Evolutionary conservation across 2,888 invertebrate genomes (phyloP).

Genomic region (Drosophila mettleri): DNA sequence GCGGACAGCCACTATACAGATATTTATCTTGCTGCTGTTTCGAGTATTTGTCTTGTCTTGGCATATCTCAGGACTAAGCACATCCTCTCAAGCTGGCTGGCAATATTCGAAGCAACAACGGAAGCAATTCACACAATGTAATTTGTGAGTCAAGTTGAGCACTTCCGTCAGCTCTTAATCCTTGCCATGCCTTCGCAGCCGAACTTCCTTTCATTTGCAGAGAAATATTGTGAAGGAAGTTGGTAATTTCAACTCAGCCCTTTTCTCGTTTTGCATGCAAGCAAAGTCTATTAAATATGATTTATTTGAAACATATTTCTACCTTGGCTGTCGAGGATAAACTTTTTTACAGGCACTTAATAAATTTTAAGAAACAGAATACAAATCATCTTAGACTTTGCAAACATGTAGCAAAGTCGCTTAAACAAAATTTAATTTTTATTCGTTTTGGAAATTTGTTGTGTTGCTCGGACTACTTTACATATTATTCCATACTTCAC

Average conservation of each 20-base stretch:
- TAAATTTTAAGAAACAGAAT: conserved; percentile 23
- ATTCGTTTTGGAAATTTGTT: conserved; percentile 3
- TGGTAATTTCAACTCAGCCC: conserved; percentile 26
- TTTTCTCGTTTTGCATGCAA: conserved; percentile 16
- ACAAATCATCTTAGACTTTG: conserved; percentile 43
- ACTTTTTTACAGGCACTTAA: conserved; percentile 14
- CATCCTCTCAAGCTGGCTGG: conserved; percentile 15
- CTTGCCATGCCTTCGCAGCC: conserved; percentile 1
- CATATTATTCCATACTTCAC: conserved; percentile 5
- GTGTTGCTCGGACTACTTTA: conserved; percentile 3
- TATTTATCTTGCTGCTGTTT: conserved; percentile 13
- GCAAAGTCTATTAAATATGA: conserved; percentile 44
- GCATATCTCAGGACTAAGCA: conserved; percentile 30
- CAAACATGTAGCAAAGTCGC: conserved; percentile 3
- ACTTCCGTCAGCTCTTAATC: conserved; percentile 42
- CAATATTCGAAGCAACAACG: conserved; percentile 39
- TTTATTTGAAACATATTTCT: conserved; percentile 34
- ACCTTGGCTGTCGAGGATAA: conserved; percentile 25
- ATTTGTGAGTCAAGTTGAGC: conserved; percentile 54
- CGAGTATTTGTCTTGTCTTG: conserved; percentile 18
- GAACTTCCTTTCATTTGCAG: conserved; percentile 29
- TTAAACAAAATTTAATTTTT: conserved; percentile 7
- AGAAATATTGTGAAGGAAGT: conserved; percentile 33
- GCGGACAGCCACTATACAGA: not conserved
- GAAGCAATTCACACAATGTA: conserved; percentile 71